Conservation (phyloP, 1,140 invertebrate genomes). For the Sycophaga agraensis region DNA sequence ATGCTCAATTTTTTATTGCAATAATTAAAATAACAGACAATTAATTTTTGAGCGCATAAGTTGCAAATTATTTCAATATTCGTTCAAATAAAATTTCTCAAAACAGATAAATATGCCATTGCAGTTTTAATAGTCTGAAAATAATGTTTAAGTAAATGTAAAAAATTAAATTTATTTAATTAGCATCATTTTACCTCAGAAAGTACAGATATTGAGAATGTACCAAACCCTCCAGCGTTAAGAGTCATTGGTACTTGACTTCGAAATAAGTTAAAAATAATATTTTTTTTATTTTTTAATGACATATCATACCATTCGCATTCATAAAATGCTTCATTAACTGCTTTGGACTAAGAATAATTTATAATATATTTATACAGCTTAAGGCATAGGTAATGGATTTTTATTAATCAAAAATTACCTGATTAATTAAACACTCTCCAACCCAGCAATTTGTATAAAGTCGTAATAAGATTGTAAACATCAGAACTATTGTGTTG, state of each 20-base stretch:
- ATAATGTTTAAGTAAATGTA: constrained; percentile 8
- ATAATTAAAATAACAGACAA: no score
- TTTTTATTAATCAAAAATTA: no score
- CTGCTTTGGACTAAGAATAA: constrained; percentile 24
- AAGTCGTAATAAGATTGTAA: no score
- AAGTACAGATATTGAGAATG: constrained; percentile 35
- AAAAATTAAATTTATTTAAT: neutral
- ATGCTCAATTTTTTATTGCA: no score
- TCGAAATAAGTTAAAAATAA: constrained; percentile 33
- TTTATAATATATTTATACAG: no score
- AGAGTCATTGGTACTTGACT: constrained; percentile 32
- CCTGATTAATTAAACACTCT: no score
- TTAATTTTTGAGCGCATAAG: no score
- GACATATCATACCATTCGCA: constrained; percentile 31
- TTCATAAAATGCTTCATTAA: constrained; percentile 33
- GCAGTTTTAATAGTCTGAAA: constrained; percentile 33
- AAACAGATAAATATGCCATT: constrained; percentile 36
- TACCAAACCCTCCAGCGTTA: constrained; percentile 36
- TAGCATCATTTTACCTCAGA: constrained; percentile 34
- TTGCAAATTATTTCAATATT: no score
- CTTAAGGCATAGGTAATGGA: no score
- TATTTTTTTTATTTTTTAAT: constrained; percentile 25
- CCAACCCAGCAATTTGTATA: no score
- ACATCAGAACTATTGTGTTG: no score
- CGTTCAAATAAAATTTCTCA: constrained; percentile 23